These are phyloP conservation scores for Paraescarpia echinospica DNA, from an alignment of 1,140 invertebrate species.

Conservation along the genomic window DNA sequence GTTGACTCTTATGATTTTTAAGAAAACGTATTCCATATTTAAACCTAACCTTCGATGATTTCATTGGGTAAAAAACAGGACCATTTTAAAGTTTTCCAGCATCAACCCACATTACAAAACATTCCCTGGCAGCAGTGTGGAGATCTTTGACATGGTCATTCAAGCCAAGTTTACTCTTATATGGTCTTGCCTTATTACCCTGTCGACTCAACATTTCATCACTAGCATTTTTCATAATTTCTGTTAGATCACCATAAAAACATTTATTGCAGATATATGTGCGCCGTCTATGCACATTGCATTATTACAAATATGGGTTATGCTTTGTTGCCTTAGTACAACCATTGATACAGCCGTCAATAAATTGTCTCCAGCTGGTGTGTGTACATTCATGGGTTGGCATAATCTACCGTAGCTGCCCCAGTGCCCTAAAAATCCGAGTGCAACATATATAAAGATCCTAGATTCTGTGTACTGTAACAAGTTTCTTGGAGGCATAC, in stretches of 20 bases:
- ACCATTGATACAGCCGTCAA: constrained; percentile 16
- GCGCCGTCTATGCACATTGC: no score
- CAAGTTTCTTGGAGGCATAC: constrained; percentile 11
- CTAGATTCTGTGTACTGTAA: neutral
- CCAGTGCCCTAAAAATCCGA: neutral
- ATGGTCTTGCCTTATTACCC: neutral
- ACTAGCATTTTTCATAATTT: neutral
- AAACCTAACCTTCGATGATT: constrained; percentile 7
- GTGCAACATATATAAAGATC: neutral
- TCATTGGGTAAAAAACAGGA: neutral
- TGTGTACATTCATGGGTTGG: neutral
- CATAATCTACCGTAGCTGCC: neutral
- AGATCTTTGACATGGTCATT: neutral
- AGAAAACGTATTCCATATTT: constrained; percentile 7
- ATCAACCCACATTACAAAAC: constrained; percentile 19
- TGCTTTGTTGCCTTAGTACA: constrained; percentile 9
- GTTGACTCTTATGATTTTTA: neutral
- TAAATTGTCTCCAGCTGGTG: neutral
- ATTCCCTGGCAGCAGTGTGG: constrained; percentile 9
- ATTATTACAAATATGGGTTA: neutral
- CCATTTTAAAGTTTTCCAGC: neutral
- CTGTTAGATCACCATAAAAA: neutral
- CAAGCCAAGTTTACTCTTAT: neutral
- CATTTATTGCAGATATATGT: no score
- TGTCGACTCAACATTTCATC: neutral